Conservation (phyloP, 2,113 vertebrate genomes). For the Ondatra zibethicus region DNA sequence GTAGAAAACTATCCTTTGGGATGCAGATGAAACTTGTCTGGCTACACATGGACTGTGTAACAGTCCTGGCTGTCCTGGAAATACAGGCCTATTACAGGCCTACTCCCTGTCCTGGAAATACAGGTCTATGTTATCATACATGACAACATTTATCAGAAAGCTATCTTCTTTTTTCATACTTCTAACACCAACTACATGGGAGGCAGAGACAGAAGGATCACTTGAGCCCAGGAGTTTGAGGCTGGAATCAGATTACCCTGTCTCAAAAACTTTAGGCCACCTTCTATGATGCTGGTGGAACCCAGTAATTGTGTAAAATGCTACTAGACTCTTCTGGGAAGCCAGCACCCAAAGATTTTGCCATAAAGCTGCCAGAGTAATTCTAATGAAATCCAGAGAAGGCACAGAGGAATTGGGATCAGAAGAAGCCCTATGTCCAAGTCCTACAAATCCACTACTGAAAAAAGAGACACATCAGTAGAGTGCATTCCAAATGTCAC, state of each 20-base stretch:
- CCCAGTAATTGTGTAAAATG: not conserved
- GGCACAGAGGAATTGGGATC: not conserved
- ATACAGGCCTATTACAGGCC: no score
- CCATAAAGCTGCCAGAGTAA: not conserved
- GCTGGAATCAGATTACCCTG: not conserved
- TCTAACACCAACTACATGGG: not conserved
- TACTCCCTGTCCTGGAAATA: not conserved
- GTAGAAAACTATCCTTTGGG: not conserved
- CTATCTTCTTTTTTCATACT: not conserved
- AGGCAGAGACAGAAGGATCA: not conserved
- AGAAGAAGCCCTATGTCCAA: not conserved
- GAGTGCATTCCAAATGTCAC: not conserved
- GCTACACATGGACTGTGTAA: no score
- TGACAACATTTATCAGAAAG: not conserved
- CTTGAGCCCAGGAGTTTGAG: not conserved
- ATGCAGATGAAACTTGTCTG: not conserved
- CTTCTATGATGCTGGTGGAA: not conserved
- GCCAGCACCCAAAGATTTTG: not conserved
- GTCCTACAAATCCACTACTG: not conserved
- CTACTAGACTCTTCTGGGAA: not conserved
- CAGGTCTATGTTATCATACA: no score
- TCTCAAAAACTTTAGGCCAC: not conserved
- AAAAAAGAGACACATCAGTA: not conserved
- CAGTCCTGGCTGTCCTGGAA: not conserved
- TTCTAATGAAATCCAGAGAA: not conserved